Conservation (phyloP, 2,797 vertebrate species). For the Eulemur rubriventer region DNA sequence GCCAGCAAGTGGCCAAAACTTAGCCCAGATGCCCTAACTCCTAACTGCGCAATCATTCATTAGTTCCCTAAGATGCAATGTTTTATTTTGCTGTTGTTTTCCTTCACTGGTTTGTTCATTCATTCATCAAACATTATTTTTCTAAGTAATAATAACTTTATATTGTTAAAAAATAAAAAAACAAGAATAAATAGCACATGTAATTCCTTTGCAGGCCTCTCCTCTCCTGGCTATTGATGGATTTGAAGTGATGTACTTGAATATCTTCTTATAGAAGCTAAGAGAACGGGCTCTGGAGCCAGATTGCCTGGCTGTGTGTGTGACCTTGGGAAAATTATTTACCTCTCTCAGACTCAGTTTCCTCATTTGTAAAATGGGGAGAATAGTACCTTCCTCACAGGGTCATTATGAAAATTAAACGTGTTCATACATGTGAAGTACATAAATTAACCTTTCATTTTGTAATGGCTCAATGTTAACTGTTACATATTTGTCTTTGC, state of each 20-base stretch:
- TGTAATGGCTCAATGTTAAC: background rate
- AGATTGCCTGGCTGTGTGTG: background rate
- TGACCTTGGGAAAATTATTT: slow-evolving; percentile 19
- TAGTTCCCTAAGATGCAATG: background rate
- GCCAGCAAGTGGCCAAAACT: background rate
- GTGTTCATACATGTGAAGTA: background rate
- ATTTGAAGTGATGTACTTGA: background rate
- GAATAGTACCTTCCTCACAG: background rate
- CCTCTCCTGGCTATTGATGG: background rate
- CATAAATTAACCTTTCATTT: background rate
- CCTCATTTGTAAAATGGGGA: slow-evolving; percentile 11
- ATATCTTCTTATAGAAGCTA: background rate
- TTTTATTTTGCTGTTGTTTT: slow-evolving; percentile 27
- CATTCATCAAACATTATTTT: slow-evolving; percentile 27
- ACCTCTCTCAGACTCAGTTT: slow-evolving; percentile 18
- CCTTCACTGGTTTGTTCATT: background rate
- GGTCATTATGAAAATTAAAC: slow-evolving; percentile 1
- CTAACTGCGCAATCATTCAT: background rate
- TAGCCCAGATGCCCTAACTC: background rate
- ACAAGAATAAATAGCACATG: background rate
- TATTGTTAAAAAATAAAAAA: background rate
- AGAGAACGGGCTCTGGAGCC: background rate
- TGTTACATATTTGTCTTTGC: background rate
- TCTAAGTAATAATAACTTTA: background rate
- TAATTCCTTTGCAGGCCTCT: background rate